Conservation (phyloP, 2,113 vertebrate genomes). For the Formicarius rufipectus region DNA sequence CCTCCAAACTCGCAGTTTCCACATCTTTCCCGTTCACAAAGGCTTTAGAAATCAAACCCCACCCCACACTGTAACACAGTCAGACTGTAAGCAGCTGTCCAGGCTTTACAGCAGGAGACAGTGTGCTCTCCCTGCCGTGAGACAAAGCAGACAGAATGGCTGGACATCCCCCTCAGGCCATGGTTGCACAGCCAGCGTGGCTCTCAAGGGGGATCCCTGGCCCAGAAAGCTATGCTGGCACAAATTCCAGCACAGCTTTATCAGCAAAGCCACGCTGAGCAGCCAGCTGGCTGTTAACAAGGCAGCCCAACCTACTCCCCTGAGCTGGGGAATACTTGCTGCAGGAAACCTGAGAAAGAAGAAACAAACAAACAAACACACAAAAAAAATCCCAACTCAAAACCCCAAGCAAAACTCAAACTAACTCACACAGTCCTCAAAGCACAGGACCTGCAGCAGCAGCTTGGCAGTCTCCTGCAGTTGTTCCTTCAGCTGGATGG, state of each 20-base stretch:
- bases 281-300: background rate
- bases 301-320: background rate
- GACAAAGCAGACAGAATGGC: background rate
- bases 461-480: background rate
- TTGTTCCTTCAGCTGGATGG: background rate
- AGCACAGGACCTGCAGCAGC: background rate
- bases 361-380: fast-evolving
- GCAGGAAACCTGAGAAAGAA: background rate
- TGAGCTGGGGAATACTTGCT: background rate
- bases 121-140: fast-evolving
- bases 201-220: background rate
- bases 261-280: background rate
- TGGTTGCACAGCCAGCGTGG: background rate
- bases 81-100: background rate
- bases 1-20: background rate
- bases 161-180: background rate
- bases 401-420: background rate
- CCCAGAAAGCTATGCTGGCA: background rate
- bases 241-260: background rate
- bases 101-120: background rate
- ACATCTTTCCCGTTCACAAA: background rate
- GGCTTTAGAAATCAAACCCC: background rate
- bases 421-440: background rate
- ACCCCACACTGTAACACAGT: background rate
- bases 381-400: background rate